phyloP scores from a whole-genome alignment of 2,888 invertebrate species.

The Cryptops parisi region DNA sequence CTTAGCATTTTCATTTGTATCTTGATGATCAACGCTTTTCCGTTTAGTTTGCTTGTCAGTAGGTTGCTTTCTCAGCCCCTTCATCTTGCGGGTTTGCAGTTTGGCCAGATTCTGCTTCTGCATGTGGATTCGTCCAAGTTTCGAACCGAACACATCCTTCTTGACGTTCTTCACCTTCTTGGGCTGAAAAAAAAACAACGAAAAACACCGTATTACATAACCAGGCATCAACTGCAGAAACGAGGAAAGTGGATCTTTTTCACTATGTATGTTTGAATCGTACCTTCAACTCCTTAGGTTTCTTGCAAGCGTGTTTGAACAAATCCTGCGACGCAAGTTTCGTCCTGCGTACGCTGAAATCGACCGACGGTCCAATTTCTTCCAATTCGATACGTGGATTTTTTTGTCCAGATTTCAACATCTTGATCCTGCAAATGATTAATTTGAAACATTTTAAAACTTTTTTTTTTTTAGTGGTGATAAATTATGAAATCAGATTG shows the following conservation, averaged over 20 bases:
- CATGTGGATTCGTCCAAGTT: constrained; percentile 82
- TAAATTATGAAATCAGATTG: neutral
- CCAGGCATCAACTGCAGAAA: neutral
- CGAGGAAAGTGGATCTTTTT: neutral
- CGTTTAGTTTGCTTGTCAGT: constrained; percentile 9
- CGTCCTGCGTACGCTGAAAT: constrained; percentile 68
- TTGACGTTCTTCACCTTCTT: constrained; percentile 83
- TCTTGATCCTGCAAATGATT: constrained; percentile 42
- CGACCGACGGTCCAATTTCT: constrained; percentile 86
- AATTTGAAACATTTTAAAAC: too few relatives aligned
- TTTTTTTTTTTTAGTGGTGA: neutral
- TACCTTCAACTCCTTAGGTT: constrained; percentile 60
- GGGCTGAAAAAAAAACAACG: constrained; percentile 35
- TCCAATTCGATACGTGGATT: constrained; percentile 81
- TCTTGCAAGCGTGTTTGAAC: constrained; percentile 62
- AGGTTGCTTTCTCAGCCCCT: constrained; percentile 70
- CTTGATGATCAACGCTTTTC: too few relatives aligned
- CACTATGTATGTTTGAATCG: neutral
- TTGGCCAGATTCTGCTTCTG: constrained; percentile 70
- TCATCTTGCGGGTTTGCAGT: constrained; percentile 81
- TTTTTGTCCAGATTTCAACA: constrained; percentile 82
- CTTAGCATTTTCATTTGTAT: too few relatives aligned
- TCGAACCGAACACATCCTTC: constrained; percentile 72
- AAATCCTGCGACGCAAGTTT: constrained; percentile 81
- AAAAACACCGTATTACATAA: neutral